Conservation (phyloP, 2,113 vertebrate species). For the Hippolais icterina region DNA sequence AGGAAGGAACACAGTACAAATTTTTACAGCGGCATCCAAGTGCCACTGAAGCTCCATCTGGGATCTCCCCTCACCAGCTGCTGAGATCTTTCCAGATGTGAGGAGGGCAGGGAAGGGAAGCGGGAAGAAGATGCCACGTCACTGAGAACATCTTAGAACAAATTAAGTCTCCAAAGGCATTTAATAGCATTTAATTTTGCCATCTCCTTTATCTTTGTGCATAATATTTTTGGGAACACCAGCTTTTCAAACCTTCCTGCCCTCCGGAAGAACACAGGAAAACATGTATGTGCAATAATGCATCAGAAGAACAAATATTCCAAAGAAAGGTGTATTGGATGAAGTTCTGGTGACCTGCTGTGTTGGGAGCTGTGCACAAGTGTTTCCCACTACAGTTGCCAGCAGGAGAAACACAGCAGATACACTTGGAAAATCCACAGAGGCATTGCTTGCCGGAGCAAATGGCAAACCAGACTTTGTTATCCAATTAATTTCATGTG, state of each 20-base stretch:
- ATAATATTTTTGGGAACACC: not conserved
- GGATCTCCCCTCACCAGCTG: not conserved
- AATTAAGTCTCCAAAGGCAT: not conserved
- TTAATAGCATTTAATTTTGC: not conserved
- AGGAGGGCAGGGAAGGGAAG: not conserved
- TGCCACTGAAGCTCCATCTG: not conserved
- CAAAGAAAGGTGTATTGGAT: not conserved
- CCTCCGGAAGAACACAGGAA: not conserved
- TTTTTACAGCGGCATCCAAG: not conserved
- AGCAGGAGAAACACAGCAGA: not conserved
- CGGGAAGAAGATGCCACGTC: rapidly evolving
- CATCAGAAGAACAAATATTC: not conserved
- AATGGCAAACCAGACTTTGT: not conserved
- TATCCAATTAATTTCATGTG: not conserved
- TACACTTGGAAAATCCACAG: not conserved
- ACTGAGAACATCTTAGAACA: not conserved
- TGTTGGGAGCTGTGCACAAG: not conserved
- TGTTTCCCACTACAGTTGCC: not conserved
- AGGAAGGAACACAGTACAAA: rapidly evolving
- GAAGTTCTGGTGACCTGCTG: not conserved
- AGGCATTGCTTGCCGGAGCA: not conserved
- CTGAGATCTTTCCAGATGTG: not conserved
- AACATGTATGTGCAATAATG: rapidly evolving
- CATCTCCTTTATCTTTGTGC: not conserved
- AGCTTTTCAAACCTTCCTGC: not conserved